Base-by-base conservation (phyloP, 2,797 vertebrate genomes). In the Loris lydekkerianus region DNA sequence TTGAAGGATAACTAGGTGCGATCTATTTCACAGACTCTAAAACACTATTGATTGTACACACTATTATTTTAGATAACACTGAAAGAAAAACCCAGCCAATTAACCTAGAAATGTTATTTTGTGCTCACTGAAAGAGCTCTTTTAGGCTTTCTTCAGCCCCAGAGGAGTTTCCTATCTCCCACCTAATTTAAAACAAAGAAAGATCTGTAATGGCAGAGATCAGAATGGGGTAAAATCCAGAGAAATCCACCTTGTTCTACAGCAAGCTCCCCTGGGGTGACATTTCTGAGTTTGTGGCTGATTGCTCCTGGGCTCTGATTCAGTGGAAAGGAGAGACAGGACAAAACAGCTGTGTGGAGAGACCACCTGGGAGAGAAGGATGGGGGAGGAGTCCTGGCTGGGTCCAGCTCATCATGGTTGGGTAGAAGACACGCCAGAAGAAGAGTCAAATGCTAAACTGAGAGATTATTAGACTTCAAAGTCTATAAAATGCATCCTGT, bases 121-220 rank as follows among this genome's bases (percentile, higher is more conserved):
- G 25, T 93, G 83, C 69, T 93, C 69, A 23, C 37, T 49, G 31
- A 86, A 94, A 88, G 56, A 83, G 49, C 49, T 65, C 82, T 69
- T 88, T 78, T 34, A 89, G 70, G 63, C 21, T 80, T 70, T 69
- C 89, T 80, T 75, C 76, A 70, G 56, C 21, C 76, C 65, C 69
- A 75, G 63, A 93, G 65, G 89, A 89, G 17, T 75, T 91, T 93
- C 43, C 70, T 91, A 60, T 94, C 88, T 82, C 69, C 61, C 23
- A 40, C 43, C 75, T 53, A 63, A 70, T 49, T 86, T 84, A 69
- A 75, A 89, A 93, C 70, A 76, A 91, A 93, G 76, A 88, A 60
- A 67, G 72, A 58, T 63, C 78, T 82, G 10, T 49, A 61, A 72
- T 8, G 23, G 58, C 73, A 67, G 72, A 72, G 34, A 65, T 81